Evolutionary conservation across 2,888 invertebrate genomes (phyloP).

Genomic region (Salpingus planirostris): DNA sequence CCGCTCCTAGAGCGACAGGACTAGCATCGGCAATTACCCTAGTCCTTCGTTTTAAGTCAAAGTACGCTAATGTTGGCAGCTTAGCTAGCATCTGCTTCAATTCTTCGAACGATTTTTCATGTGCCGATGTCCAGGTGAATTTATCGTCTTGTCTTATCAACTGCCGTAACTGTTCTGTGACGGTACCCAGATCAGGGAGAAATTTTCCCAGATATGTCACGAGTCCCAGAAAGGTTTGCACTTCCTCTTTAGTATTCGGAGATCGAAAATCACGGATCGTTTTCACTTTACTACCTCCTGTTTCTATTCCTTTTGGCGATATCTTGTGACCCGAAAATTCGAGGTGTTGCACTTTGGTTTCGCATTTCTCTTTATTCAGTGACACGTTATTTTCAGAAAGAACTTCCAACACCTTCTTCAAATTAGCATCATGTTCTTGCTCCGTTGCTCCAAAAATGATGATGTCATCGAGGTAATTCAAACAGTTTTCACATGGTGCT

Average conservation of each 20-base stretch:
- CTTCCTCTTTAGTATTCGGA: background rate
- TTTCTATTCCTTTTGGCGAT: background rate
- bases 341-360: background rate
- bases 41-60: background rate
- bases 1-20: background rate
- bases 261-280: background rate
- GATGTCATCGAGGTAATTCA: slow-evolving; percentile 27
- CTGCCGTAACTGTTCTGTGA: background rate
- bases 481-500: slow-evolving; percentile 20
- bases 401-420: slow-evolving; percentile 8
- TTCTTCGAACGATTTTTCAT: background rate
- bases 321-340: background rate
- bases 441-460: slow-evolving; percentile 25
- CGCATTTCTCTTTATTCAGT: background rate
- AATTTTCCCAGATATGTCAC: slow-evolving; percentile 1
- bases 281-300: background rate
- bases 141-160: background rate
- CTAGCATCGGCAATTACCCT: background rate
- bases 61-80: background rate
- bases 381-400: background rate
- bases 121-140: background rate
- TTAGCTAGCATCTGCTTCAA: background rate
- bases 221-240: background rate
- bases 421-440: slow-evolving; percentile 22
- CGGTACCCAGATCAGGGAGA: background rate